Conservation (phyloP, 2,797 vertebrate species). For the Tokudaia tokunoshimensis region DNA sequence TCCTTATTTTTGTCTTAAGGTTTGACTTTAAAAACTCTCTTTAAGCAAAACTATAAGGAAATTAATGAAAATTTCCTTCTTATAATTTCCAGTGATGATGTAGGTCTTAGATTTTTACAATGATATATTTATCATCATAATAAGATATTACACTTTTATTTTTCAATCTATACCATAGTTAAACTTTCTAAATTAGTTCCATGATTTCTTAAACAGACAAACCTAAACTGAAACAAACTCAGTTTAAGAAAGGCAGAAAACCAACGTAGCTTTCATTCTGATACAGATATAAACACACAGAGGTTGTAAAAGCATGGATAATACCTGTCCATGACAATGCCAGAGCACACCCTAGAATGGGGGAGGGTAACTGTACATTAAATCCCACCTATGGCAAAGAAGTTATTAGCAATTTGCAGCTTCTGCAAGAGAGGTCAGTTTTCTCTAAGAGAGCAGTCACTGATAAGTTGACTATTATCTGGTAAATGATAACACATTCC, state of each 20-base stretch:
- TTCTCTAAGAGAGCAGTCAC: not conserved
- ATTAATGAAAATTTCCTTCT: not conserved
- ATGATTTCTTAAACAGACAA: conserved; percentile 5
- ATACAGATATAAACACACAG: not conserved
- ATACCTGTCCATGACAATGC: not conserved
- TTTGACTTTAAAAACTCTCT: conserved; percentile 39
- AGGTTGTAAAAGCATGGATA: not conserved
- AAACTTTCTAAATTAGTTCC: conserved; percentile 24
- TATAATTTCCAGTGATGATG: not conserved
- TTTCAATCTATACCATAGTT: conserved; percentile 29
- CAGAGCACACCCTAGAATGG: not conserved
- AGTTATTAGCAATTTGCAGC: not conserved
- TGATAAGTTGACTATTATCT: not conserved
- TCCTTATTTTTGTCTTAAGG: conserved; percentile 74
- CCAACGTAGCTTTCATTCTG: not conserved
- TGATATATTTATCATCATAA: not conserved
- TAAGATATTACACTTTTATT: not conserved
- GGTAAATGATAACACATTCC: too few species aligned
- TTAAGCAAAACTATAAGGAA: conserved; percentile 35
- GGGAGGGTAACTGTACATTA: not conserved
- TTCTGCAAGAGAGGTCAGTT: not conserved
- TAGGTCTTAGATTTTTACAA: not conserved
- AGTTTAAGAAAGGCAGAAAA: not conserved
- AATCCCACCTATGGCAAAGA: too few species aligned
- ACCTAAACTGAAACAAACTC: not conserved